These are phyloP conservation scores for Argyresthia goedartella DNA, from an alignment of 2,888 invertebrate species.

Conservation along the genomic window DNA sequence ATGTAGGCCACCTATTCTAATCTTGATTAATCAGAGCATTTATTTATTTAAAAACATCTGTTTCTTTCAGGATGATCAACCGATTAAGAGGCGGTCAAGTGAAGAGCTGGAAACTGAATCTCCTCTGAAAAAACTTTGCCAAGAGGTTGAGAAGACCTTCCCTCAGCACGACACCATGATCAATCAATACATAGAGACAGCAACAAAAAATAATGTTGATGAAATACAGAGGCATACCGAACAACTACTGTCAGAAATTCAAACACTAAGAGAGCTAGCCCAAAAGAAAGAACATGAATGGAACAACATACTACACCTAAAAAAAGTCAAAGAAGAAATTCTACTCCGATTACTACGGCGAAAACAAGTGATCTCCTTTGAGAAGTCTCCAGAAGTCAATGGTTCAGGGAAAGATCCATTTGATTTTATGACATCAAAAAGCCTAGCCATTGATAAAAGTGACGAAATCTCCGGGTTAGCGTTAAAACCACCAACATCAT, in stretches of 20 bases:
- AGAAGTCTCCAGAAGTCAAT: constrained; percentile 50
- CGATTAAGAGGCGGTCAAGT: constrained; percentile 44
- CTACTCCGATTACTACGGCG: constrained; percentile 78
- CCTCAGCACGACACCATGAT: constrained; percentile 72
- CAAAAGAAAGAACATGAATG: constrained; percentile 88
- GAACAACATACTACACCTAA: constrained; percentile 85
- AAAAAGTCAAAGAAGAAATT: constrained; percentile 88
- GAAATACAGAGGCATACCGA: constrained; percentile 75
- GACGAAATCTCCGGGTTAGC: constrained; percentile 59
- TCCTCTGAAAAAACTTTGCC: constrained; percentile 58
- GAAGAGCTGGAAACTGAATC: constrained; percentile 57
- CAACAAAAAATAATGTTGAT: constrained; percentile 72
- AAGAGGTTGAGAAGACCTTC: constrained; percentile 63
- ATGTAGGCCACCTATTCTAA: too few relatives aligned
- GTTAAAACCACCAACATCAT: constrained; percentile 45
- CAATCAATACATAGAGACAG: constrained; percentile 74
- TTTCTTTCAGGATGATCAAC: constrained; percentile 45
- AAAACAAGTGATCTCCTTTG: constrained; percentile 72
- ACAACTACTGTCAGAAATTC: constrained; percentile 75
- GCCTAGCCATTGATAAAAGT: constrained; percentile 57
- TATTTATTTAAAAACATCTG: neutral
- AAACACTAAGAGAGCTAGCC: constrained; percentile 79
- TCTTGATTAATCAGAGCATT: neutral
- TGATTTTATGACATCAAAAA: constrained; percentile 54
- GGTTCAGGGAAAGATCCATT: constrained; percentile 51